Evolutionary conservation across 1,140 invertebrate genomes (phyloP).

Genomic region (Achatina immaculata): DNA sequence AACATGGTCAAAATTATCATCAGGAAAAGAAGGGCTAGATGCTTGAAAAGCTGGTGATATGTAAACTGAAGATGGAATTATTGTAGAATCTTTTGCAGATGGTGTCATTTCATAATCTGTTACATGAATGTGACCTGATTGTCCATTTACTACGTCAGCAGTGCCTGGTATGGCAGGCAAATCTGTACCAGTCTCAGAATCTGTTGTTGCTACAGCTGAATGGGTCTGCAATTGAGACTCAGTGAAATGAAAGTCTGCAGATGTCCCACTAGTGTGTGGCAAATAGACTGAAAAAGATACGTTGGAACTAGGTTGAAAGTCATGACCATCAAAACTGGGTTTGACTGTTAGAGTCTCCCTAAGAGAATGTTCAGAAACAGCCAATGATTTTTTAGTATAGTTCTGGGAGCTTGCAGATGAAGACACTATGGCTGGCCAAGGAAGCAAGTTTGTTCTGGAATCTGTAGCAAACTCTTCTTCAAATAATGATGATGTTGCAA

Average conservation of each 20-base stretch:
- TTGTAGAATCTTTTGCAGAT: background rate
- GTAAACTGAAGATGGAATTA: too few relatives aligned
- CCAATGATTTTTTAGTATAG: too few relatives aligned
- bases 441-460: background rate
- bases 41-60: background rate
- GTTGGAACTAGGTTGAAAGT: too few relatives aligned
- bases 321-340: too few relatives aligned
- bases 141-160: background rate
- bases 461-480: background rate
- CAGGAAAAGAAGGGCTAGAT: background rate
- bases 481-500: background rate
- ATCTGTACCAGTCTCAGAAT: background rate
- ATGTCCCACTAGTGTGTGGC: background rate
- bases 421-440: too few relatives aligned
- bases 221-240: background rate
- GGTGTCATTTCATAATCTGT: background rate
- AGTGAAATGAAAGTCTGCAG: background rate
- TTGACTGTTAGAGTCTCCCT: too few relatives aligned
- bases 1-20: too few relatives aligned
- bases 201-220: background rate
- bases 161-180: too few relatives aligned
- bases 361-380: too few relatives aligned
- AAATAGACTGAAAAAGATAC: too few relatives aligned
- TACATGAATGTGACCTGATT: background rate
- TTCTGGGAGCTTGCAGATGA: too few relatives aligned